Conservation (phyloP, 37 sponge, comb jelly and placozoan species). For the Amphimedon queenslandica region DNA sequence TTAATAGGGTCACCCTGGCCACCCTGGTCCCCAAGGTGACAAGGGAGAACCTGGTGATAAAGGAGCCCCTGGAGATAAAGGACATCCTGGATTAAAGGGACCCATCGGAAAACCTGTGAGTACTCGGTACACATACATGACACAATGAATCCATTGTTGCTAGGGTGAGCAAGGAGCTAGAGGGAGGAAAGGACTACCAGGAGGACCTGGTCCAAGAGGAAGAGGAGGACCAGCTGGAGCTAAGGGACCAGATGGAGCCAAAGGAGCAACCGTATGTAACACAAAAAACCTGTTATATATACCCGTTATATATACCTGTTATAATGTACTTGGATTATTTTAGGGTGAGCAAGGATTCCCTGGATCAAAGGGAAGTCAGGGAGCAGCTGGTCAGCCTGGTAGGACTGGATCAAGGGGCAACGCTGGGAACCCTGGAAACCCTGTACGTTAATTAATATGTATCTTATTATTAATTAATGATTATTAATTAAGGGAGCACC, state of each 20-base stretch:
- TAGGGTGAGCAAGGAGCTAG: constrained; percentile 34
- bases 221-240: constrained; percentile 30
- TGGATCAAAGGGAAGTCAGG: constrained; percentile 41
- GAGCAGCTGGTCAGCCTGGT: constrained; percentile 43
- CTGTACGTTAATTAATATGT: constrained; percentile 17
- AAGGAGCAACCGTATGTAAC: not conserved
- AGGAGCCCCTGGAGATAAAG: constrained; percentile 40
- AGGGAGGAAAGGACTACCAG: constrained; percentile 29
- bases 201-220: constrained; percentile 22
- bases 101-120: constrained; percentile 51
- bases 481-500: constrained; percentile 17
- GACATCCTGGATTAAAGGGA: constrained; percentile 42
- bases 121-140: not conserved
- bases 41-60: constrained; percentile 47
- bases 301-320: not conserved
- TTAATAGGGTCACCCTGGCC: constrained; percentile 52
- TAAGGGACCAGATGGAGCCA: constrained; percentile 30
- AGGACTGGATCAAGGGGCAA: constrained; percentile 36
- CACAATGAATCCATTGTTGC: not conserved
- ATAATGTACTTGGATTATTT: too few species aligned
- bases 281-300: not conserved
- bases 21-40: constrained; percentile 38
- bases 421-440: constrained; percentile 40
- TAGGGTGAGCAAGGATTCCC: constrained; percentile 49
- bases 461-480: not conserved